Conservation (phyloP, 2,113 vertebrate species). For the Boulengeromyrus knoepffleri region DNA sequence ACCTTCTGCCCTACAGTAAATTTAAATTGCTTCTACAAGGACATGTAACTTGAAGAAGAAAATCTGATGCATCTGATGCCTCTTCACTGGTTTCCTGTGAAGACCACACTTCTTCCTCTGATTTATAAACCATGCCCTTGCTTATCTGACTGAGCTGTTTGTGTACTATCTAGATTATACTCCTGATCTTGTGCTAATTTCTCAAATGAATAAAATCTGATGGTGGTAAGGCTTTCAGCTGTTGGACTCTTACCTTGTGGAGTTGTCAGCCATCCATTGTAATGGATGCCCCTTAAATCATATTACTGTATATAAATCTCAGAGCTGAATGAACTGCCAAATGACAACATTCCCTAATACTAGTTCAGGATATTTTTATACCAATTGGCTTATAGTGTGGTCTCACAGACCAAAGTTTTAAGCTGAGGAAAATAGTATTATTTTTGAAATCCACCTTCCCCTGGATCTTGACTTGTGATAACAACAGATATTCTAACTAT, state of each 20-base stretch:
- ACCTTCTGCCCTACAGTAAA: slow-evolving; percentile 1
- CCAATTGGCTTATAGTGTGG: not conserved
- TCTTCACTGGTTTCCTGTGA: not conserved
- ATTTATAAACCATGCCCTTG: not conserved
- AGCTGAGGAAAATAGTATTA: not conserved
- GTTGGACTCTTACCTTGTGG: not conserved
- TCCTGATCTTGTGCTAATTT: not conserved
- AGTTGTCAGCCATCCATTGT: not conserved
- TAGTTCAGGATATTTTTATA: not conserved
- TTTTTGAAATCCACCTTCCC: not conserved
- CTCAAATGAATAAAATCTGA: not conserved
- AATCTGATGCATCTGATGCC: not conserved
- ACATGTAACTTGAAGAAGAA: not conserved
- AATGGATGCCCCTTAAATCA: not conserved
- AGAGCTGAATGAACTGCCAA: not conserved
- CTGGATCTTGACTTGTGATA: not conserved
- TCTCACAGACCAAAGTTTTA: not conserved
- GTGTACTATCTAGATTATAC: not conserved
- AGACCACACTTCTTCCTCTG: not conserved
- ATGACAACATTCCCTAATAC: not conserved
- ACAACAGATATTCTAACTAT: not conserved
- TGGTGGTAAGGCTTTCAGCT: not conserved
- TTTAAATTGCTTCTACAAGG: slow-evolving; percentile 7
- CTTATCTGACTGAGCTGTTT: not conserved
- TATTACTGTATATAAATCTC: not conserved